A percentile compares a stretch with the other conserved stretches of the same genome.
phyloP scores from a whole-genome alignment of 2,888 invertebrate genomes.

The Sinhomidia bicolor region DNA sequence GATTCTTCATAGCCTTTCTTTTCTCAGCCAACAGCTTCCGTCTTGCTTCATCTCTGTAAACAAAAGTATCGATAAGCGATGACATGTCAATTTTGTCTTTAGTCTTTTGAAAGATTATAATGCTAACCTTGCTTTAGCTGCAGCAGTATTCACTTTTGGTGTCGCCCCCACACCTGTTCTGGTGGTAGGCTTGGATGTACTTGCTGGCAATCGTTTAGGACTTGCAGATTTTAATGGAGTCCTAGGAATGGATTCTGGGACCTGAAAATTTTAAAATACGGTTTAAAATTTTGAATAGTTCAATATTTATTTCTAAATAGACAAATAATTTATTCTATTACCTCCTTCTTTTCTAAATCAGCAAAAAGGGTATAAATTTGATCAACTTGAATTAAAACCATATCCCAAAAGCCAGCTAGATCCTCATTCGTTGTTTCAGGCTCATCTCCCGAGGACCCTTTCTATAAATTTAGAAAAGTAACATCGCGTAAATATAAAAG shows the following conservation, averaged over 20 bases:
- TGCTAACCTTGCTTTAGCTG: conserved; percentile 75
- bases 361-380: conserved; percentile 86
- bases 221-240: conserved; percentile 50
- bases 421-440: conserved; percentile 94
- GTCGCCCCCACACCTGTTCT: conserved; percentile 51
- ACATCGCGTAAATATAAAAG: background rate
- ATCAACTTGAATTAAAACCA: conserved; percentile 95
- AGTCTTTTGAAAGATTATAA: too few relatives aligned
- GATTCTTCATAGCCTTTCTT: conserved; percentile 84
- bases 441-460: conserved; percentile 84
- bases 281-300: background rate
- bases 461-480: conserved; percentile 55
- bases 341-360: conserved; percentile 73
- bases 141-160: conserved; percentile 67
- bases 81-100: background rate
- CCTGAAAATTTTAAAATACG: background rate
- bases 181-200: conserved; percentile 8
- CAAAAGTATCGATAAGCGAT: background rate
- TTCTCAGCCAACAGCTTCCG: conserved; percentile 91
- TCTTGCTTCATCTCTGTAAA: conserved; percentile 85
- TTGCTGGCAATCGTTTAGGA: conserved; percentile 43
- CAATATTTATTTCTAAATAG: too few relatives aligned
- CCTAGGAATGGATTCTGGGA: background rate
- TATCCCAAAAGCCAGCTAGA: conserved; percentile 98
- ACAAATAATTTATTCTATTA: too few relatives aligned